Base-by-base conservation (phyloP, 2,113 vertebrate genomes). In the Megaceryle maxima region DNA sequence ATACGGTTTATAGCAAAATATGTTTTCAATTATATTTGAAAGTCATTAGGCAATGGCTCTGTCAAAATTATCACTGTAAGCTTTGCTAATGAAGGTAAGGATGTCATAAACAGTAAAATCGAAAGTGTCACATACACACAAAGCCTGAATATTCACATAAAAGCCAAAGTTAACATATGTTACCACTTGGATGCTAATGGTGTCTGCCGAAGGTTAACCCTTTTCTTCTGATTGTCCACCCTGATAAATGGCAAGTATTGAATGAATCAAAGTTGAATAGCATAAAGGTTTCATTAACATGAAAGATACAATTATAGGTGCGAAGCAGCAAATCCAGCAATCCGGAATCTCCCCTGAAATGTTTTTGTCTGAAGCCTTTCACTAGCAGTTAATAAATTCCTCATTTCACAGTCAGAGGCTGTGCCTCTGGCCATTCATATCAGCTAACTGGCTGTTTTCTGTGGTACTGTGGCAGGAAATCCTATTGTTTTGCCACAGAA, bases 21-120 rank as follows among this genome's bases (percentile, higher is more conserved):
- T 93, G 90, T 72, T 98, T 96, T 97, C 97, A 97, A 97, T 97
- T 98, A 97, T 96, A 94, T 98, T 98, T 97, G 85, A 96, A 98
- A 98, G 94, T 97, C 94, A 76, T 97, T 97, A 97, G 88, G 92
- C 90, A 93, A 87, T 62, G 89, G 88, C 91, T 95, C 60, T 95
- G 91, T 91, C 96, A 92, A 92, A 96, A 94, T 96, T 10, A 87
- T 73, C 43, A 17, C 67, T 84, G 59, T 31, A 67, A 92, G 80
- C 17, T 51, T 74, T 94, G 31, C 60, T 72, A 62, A 18, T 57
- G 41, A 92, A 97, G 83, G 88, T 92, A 84, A 81, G 88, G 84
- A 79, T 59, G 35, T 51, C 77, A 72, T 62, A 81, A 90, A 21
- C 39, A 56, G 78, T 88, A 51, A 83, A 57, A 51, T 41, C 46